Evolutionary conservation across 2,797 vertebrate genomes (phyloP), one percentile per base, ranked within the genome.

Genomic region (Sebastes kiyomatsui): DNA sequence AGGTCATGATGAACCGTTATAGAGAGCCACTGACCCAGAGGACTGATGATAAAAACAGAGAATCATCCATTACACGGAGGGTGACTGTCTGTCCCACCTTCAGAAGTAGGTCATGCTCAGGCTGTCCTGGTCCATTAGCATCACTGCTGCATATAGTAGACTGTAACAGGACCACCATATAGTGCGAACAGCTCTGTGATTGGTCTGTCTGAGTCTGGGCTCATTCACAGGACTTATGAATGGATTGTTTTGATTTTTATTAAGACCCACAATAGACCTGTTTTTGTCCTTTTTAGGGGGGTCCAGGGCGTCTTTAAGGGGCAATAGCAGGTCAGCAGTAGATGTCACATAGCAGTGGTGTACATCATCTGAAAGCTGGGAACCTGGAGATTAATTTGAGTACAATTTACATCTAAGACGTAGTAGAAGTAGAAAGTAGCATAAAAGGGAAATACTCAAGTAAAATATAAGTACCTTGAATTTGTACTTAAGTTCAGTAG

Each of bases 31-130:
- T 85, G 88, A 92, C 77, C 90, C 77, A 25, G 59, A 81, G 56
- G 18, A 46, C 28, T 4, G 65, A 55, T 20, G 79, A 55, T 83
- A 82, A 86, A 87, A 7, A 80, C 35, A 76, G 38, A 65, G 11
- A 42, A 13, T 75, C 71, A 66, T 75, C 79, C 64, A 60, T 84
- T 66, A 76, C 59, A 32, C 3, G 20, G 83, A 12, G 67, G 62
- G 16, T 18, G 27, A 55, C 72, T 6, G 66, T 81, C 72, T 23
- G 32, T 13, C 61, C 71, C 82, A 87, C 86, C 88, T 68, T 5
- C 75, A 75, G 82, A 90, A 94, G 83, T 94, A 90, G 93, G 93
- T 94, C 95, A 93, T 1, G 59, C 74, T 92, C 84, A 73, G 42
- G 55, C 87, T 87, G 93, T 92, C 91, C 55, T 67, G 67, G 65